Evolutionary conservation across 1,140 invertebrate species (phyloP).

Genomic region (Papilio machaon): DNA sequence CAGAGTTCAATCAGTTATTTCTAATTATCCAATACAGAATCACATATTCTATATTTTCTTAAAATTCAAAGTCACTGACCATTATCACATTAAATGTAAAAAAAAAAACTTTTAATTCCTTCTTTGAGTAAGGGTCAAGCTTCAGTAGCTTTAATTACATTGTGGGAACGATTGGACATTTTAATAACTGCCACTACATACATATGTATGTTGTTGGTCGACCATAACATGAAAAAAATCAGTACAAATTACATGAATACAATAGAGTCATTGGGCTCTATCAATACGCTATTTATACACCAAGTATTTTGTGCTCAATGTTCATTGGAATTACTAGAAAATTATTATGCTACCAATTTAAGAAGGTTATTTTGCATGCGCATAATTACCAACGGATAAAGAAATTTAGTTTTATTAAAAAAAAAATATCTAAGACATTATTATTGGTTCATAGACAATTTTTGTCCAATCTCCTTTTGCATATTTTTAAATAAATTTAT

Average conservation of each 20-base stretch:
- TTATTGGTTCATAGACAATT: too few relatives aligned
- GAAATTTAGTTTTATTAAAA: too few relatives aligned
- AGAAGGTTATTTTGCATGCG: not conserved
- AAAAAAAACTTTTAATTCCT: not conserved
- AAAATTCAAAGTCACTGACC: too few relatives aligned
- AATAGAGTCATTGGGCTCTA: not conserved
- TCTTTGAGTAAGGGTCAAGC: not conserved
- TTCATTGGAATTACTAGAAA: not conserved
- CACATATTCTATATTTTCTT: too few relatives aligned
- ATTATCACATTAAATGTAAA: too few relatives aligned
- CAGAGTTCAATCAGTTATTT: too few relatives aligned
- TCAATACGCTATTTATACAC: not conserved
- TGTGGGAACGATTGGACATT: conserved; percentile 23
- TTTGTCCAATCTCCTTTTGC: too few relatives aligned
- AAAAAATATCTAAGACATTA: too few relatives aligned
- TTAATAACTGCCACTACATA: not conserved
- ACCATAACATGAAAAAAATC: not conserved
- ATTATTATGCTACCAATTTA: not conserved
- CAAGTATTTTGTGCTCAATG: not conserved
- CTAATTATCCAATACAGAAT: too few relatives aligned
- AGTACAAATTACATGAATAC: not conserved
- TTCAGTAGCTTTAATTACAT: not conserved
- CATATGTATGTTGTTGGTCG: not conserved
- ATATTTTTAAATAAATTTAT: too few relatives aligned
- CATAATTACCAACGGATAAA: not conserved